These are phyloP conservation scores for Chelmon rostratus DNA, from an alignment of 2,797 vertebrate genomes.

Conservation along the genomic window DNA sequence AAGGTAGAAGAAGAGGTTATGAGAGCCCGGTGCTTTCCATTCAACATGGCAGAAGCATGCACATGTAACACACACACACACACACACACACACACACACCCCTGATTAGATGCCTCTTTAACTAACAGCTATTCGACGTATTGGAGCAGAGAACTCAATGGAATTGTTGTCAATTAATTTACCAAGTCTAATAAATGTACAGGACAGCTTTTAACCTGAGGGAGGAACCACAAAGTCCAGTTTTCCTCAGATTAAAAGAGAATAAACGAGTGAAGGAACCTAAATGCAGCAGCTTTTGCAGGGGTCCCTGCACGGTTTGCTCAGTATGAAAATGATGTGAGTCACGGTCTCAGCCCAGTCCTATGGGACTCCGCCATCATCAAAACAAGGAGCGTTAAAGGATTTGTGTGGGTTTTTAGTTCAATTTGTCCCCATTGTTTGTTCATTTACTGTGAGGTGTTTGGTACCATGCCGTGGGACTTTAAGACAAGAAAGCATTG, in stretches of 20 bases:
- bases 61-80: constrained; percentile 18
- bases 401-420: neutral
- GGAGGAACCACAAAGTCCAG: neutral
- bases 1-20: neutral
- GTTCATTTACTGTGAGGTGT: neutral
- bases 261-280: neutral
- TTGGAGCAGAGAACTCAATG: constrained; percentile 34
- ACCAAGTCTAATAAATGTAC: neutral
- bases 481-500: neutral
- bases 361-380: no score
- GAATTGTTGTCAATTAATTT: constrained; percentile 9
- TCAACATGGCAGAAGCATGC: neutral
- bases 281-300: neutral
- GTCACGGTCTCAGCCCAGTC: no score
- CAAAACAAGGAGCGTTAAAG: neutral
- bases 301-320: no score
- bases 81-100: constrained; percentile 16
- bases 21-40: neutral
- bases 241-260: neutral
- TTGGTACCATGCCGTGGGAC: neutral
- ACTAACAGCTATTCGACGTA: neutral
- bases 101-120: constrained; percentile 19
- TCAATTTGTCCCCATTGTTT: neutral
- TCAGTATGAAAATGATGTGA: no score
- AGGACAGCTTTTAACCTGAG: neutral